Evolutionary conservation across 2,113 vertebrate species (phyloP), one percentile per base, ranked within the genome.

Genomic region (Poecilia latipinna): DNA sequence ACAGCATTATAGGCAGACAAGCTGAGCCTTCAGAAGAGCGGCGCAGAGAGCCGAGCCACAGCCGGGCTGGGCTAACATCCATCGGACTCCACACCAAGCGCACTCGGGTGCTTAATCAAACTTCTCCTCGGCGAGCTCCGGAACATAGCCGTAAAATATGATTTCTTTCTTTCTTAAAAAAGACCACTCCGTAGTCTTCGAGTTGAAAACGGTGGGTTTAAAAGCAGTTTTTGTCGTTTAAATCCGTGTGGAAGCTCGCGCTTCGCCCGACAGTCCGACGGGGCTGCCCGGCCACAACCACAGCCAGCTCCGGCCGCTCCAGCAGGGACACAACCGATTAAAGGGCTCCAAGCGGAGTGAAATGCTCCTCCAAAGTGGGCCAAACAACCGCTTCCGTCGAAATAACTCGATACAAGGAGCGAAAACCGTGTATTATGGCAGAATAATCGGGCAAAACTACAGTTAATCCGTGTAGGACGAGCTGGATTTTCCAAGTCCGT

Each of bases 51-150:
- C 85, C 72, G 81, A 86, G 83, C 87, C 84, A 61, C 76, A 78
- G 85, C 86, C 85, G 79, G 79, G 72, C 77, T 72, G 80, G 80
- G 88, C 78, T 37, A 68, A 83, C 85, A 88, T 91, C 92, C 92
- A 90, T 91, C 87, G 82, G 87, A 81, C 82, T 84, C 77, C 32
- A 80, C 90, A 89, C 79, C 75, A 24, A 91, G 81, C 88, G 80
- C 92, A 78, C 90, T 75, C 73, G 77, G 83, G 83, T 80, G 75
- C 74, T 74, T 75, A 28, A 80, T 83, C 82, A 83, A 87, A 88
- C 90, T 88, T 91, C 82, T 83, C 87, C 79, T 68, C 57, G 8
- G 26, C 8, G 22, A 42, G 66, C 80, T 74, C 73, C 70, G 63
- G 69, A 67, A 60, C 86, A 74, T 71, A 39, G 78, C 79, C 63